Base-by-base conservation (phyloP, 1,140 invertebrate genomes). In the Cydia splendana region DNA sequence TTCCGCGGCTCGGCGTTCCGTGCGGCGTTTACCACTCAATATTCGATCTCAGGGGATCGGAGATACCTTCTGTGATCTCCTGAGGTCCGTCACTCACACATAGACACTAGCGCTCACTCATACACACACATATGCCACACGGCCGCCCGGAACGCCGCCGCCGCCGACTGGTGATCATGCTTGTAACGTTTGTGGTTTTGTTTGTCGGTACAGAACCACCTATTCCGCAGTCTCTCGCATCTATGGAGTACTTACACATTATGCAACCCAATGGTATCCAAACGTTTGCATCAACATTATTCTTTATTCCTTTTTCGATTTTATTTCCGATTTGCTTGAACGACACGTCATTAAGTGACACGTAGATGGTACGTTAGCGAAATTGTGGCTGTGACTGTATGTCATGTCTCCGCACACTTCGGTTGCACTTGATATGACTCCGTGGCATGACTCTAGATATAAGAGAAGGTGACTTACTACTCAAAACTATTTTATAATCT, bases 401-500 rank as follows among this genome's bases (percentile, higher is more conserved):
- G 84, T 87, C 81, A 85, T 85, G 81, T 87, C 82, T 87, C 51
- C 83, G 75, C 81, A 88, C 90, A 88, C 87, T 79, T 82, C 76
- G 82, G 84, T 79, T 88, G 85, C 88, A 89, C 88, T 82, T 78
- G 65, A 53, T 78, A 69, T 80, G 80, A 82, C 77, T 79, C 83
- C 79, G 79, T 86, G 88, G 89, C 91, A 93, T 92, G 90, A 85
- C 84, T 86, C 78, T 85, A 87, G 78, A 85, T 81, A 69, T 83
- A 82, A 82, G 67, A 77, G 93, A 94, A 93, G 94, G 94, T 94
- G 94, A 94, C 94, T 93, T 94, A 94, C 94, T 94, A 94, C 94
- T 94, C 92, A 94, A 94, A 94, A 94, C 94, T 94, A 89, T 87
- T 84, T 86, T 65, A 74, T 84, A 85, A 69, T 85, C 83, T 90